Evolutionary conservation across 2,797 vertebrate genomes (phyloP), one percentile per base, ranked within the genome.

Genomic region (Phataginus tetradactyla): DNA sequence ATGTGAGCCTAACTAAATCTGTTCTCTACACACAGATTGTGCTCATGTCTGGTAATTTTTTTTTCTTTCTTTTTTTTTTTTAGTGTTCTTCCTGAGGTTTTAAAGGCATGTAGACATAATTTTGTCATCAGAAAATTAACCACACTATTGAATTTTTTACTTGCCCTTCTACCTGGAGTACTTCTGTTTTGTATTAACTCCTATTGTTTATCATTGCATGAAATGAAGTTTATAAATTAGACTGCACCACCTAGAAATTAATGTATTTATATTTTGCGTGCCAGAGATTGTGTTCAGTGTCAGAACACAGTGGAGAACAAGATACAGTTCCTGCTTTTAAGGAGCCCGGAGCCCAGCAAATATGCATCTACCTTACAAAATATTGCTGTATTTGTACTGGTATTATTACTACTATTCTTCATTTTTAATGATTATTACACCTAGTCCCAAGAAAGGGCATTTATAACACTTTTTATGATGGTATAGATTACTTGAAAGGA

Each of bases 371-470:
- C 37, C 45, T 96, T 91, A 81, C 34, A 95, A 97, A 95, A 93
- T 72, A 96, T 74, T 91, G 23, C n/a, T 91, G n/a, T 80, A 78
- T 97, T 98, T 93, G 17, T 94, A 84, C 61, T 87, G 93, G 71
- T 90, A 85, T 90, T 94, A 97, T 94, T 96, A 78, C 66, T 59
- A 55, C 79, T 94, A 97, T 97, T 95, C 45, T 93, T 97, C 95
- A 95, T 93, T 98, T 98, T 97, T 96, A 97, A 91, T 90, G 93
- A 97, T 96, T 92, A 96, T 94, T 93, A 80, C 81, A 94, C 89
- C 94, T 91, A 94, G 64, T 92, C 66, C 10, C 57, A 94, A 86
- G 23, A 96, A 96, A 97, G 57, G 25, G 66, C 83, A 96, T 93
- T 91, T 97, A 78, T 85, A 97, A 95, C 42, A 90, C 27, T 83